Evolutionary conservation across 1,140 invertebrate species (phyloP), one percentile per base, ranked within the genome.

Genomic region (Brachionus plicatilis): DNA sequence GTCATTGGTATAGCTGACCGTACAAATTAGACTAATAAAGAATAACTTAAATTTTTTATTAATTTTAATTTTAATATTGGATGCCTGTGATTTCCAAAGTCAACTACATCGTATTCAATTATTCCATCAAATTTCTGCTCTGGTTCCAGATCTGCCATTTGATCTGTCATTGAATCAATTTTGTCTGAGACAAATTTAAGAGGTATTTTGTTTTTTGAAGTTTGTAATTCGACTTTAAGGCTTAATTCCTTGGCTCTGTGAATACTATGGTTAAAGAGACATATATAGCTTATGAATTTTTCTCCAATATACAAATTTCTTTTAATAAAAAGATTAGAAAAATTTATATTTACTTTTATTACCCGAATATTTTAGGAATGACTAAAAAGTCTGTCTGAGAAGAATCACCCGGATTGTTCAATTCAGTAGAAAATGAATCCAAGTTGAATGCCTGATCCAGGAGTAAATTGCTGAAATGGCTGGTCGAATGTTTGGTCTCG

Each of bases 261-360:
- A 41, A 20, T 60, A 68, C 79, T 82, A 8, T 82, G 79, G 56
- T 82, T 82, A 27, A 60, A 47, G 8, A 82, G 20, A 82, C 79
- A 82, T 37, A 82, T 82, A 50, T 82, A 82, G 17, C 79, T 60
- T 11, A 33, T 47, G 43, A 82, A 82, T 24, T 50, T 82, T 60
- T 82, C 79, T 14, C 79, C 79, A 60, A 82, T 82, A 17, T 82
- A 82, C n/a, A 82, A 82, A 60, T 82, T 82, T 8, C 79, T 60
- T 14, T 20, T 11, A 12, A n/a, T 47, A 29, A 8, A 68, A 33
- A 43, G 12, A n/a, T 41, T n/a, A 7, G 37, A 72, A n/a, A 72
- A 43, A 17, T 41, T 41, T 72, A 45, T 43, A 3, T 72, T 37
- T 20, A 37, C 3, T 29, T 29, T 70, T 33, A 33, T 7, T 37